A percentile compares a stretch with the other conserved stretches of the same genome.
Evolutionary conservation across 2,797 vertebrate genomes (phyloP).

Genomic region (Lepilemur septentrionalis): DNA sequence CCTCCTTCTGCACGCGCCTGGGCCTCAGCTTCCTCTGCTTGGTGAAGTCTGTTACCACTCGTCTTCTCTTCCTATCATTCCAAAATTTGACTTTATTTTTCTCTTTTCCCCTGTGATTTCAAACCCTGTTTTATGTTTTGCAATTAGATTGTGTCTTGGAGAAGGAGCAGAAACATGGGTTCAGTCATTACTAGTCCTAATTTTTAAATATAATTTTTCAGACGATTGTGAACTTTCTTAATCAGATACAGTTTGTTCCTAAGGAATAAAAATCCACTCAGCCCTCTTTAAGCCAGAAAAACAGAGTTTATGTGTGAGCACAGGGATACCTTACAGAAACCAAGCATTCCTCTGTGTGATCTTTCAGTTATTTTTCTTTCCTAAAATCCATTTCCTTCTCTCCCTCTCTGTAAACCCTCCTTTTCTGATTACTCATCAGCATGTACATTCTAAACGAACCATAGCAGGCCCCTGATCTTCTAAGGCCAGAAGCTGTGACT

Average conservation of each 20-base stretch:
- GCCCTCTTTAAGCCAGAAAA: neutral
- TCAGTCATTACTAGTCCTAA: neutral
- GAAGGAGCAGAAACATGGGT: neutral
- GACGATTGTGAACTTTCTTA: neutral
- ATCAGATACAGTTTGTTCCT: neutral
- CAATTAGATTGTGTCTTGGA: neutral
- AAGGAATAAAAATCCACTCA: neutral
- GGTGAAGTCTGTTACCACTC: neutral
- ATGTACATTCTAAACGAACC: neutral
- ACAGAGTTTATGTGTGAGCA: neutral
- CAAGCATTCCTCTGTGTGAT: neutral
- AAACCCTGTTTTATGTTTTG: neutral
- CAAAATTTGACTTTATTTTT: neutral
- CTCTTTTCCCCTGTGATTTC: neutral
- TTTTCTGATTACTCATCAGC: neutral
- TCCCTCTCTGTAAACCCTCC: neutral
- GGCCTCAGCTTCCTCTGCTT: neutral
- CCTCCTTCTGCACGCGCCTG: neutral
- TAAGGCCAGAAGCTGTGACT: neutral
- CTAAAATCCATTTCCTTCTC: neutral
- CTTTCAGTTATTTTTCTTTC: neutral
- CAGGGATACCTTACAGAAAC: neutral
- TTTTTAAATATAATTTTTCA: slow-evolving; percentile 23
- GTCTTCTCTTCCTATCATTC: neutral
- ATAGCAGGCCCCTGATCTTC: neutral